Evolutionary conservation across 2,888 invertebrate genomes (phyloP).

Genomic region (Cheiracanthium punctorium): DNA sequence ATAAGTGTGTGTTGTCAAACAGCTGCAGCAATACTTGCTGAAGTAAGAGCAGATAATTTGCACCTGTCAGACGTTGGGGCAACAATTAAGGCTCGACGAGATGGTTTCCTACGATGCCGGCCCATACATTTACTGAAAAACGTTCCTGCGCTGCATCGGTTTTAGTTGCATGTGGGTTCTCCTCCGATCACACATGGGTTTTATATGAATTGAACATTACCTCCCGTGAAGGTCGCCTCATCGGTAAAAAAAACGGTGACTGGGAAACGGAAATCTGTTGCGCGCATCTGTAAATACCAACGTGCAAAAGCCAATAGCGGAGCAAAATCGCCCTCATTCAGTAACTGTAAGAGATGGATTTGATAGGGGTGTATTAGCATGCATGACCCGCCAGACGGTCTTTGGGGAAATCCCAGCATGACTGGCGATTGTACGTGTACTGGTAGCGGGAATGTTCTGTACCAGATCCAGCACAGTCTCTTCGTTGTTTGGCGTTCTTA

Average conservation of each 20-base stretch:
- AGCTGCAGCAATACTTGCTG: neutral
- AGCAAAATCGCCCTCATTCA: neutral
- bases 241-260: neutral
- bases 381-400: neutral
- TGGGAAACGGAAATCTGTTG: neutral
- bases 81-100: conserved; percentile 38
- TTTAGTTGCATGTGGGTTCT: neutral
- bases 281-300: neutral
- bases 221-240: neutral
- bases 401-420: neutral
- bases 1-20: neutral
- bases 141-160: neutral
- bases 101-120: conserved; percentile 7
- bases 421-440: neutral
- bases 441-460: neutral
- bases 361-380: neutral
- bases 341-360: neutral
- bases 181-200: neutral
- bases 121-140: conserved; percentile 2
- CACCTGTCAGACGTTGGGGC: neutral
- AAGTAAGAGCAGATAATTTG: neutral
- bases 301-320: neutral
- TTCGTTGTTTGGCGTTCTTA: conserved; percentile 10
- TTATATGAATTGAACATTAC: conserved; percentile 61
- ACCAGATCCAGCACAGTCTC: conserved; percentile 25